Base-by-base conservation (phyloP, 2,113 vertebrate genomes). In the Pipa parva region DNA sequence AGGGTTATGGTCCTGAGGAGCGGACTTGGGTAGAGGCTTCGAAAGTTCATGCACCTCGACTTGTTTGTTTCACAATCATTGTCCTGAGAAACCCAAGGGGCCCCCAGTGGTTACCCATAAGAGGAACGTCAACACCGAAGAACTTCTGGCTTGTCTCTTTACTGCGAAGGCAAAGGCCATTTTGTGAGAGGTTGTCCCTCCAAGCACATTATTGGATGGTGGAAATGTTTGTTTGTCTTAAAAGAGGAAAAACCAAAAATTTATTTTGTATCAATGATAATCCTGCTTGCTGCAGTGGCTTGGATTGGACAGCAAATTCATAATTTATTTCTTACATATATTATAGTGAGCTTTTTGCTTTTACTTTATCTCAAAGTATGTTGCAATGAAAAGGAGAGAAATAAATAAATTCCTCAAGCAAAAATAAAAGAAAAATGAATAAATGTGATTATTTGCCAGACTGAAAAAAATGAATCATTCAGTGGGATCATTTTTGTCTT, bases 241-340 rank as follows among this genome's bases (percentile, higher is more conserved):
- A 98, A 98, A 80, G 94, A 98, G 36, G 95, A 98, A 77, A 98
- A 97, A 60, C 95, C 96, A 49, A 98, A 96, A 84, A 93, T 97
- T 96, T 99, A 99, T 83, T 98, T 97, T 78, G 85, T 92, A 83
- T 92, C 92, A 2, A 93, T 95, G 89, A 84, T 97, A 73, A 78
- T 88, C 75, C 85, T 85, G 71, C 87, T 99, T 75, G 81, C 95
- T 63, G 76, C 83, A 2, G 82, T 96, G 76, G 97, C 97, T 63
- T 99, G 96, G 95, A 88, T 98, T 60, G 97, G 97, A 73, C 97
- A 99, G 80, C 95, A 99, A 58, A 93, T 99, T 74, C 97, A 99
- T 81, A 99, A 99, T 79, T 91, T 99, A 42, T 89, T 99, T 59
- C 93, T 99, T 59, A 96, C 94, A 46, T 99, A 97, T 71, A 83